A percentile compares a stretch with the other conserved stretches of the same genome.
phyloP scores from a whole-genome alignment of 2,797 vertebrate genomes.

The Sebastiscus tertius region DNA sequence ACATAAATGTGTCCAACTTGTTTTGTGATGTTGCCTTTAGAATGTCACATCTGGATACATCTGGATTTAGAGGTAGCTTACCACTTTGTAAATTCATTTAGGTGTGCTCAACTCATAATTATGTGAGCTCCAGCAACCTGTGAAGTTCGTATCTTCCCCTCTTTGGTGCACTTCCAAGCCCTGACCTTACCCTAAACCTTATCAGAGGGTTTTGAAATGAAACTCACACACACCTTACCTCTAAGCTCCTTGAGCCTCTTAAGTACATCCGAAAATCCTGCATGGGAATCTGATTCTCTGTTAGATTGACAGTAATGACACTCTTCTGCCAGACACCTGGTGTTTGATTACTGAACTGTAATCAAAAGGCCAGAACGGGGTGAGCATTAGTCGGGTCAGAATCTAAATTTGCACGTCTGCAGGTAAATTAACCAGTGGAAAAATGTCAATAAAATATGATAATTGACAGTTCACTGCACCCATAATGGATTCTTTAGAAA shows the following conservation, averaged over 20 bases:
- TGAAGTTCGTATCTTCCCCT: conserved; percentile 19
- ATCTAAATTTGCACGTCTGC: not conserved
- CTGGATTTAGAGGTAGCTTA: not conserved
- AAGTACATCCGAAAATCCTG: conserved; percentile 1
- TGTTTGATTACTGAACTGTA: conserved; percentile 20
- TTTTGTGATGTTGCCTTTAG: not conserved
- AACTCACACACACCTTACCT: not conserved
- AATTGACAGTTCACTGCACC: conserved; percentile 38
- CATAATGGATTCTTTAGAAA: conserved; percentile 58
- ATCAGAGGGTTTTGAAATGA: conserved; percentile 10
- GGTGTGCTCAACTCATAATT: not conserved
- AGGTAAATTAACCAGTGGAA: not conserved
- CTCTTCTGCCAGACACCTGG: not conserved
- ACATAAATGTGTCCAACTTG: not conserved
- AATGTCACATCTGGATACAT: not conserved
- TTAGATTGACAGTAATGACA: not conserved
- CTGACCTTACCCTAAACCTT: not conserved
- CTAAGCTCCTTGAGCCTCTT: not conserved
- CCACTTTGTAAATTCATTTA: not conserved
- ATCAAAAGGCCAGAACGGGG: not conserved
- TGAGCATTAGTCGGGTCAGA: not conserved
- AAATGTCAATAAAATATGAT: conserved; percentile 44
- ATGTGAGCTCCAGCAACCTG: not conserved
- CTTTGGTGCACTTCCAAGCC: conserved; percentile 4
- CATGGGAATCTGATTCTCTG: not conserved